Evolutionary conservation across 2,113 vertebrate genomes (phyloP).

Genomic region (Malurus melanocephalus): DNA sequence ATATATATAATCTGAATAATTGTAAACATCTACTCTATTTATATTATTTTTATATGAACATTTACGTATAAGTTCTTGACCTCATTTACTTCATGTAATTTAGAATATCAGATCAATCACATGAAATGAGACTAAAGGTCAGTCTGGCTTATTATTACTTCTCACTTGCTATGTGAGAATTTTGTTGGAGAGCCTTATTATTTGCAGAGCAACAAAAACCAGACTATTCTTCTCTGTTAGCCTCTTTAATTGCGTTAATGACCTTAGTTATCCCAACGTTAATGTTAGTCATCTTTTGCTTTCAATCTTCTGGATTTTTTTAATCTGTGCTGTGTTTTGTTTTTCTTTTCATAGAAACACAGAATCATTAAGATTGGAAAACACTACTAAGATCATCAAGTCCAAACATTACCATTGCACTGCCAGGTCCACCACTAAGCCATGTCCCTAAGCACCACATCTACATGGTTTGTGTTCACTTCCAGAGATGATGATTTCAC

Average conservation of each 20-base stretch:
- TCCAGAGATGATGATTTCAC: neutral
- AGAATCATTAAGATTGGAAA: neutral
- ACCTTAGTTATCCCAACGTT: neutral
- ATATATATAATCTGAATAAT: neutral
- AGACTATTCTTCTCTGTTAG: neutral
- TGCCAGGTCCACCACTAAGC: neutral
- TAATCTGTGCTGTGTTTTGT: neutral
- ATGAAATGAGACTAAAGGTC: neutral
- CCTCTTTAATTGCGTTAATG: neutral
- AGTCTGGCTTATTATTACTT: neutral
- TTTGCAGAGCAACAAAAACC: neutral
- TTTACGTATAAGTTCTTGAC: neutral
- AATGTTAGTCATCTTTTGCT: neutral
- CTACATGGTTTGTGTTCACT: neutral
- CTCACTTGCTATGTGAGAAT: neutral
- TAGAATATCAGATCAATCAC: neutral
- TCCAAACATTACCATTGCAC: neutral
- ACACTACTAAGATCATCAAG: neutral
- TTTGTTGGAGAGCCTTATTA: neutral
- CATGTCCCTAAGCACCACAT: neutral
- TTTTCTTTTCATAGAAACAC: neutral
- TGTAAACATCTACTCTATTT: neutral
- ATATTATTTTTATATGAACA: neutral
- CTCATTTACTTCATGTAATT: neutral
- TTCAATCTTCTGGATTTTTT: neutral